phyloP scores from a whole-genome alignment of 2,113 vertebrate species.

The Rhinichthys klamathensis region DNA sequence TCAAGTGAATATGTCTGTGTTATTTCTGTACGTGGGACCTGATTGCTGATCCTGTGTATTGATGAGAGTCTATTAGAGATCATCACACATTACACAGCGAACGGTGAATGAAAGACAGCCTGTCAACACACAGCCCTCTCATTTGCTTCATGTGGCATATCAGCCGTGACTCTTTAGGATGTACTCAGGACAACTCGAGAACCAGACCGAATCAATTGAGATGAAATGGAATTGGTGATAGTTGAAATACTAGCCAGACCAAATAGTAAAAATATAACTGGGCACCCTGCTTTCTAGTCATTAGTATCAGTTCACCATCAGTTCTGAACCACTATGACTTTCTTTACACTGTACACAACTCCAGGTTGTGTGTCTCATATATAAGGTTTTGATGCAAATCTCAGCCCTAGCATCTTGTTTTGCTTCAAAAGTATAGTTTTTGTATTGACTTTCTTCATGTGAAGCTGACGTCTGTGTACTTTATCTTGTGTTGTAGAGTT shows the following conservation, averaged over 20 bases:
- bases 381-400: neutral
- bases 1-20: neutral
- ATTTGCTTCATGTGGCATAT: constrained; percentile 17
- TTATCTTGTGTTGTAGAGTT: constrained; percentile 69
- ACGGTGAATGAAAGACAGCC: neutral
- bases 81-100: neutral
- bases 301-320: neutral
- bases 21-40: neutral
- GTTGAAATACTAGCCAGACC: neutral
- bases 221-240: neutral
- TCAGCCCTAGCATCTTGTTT: neutral
- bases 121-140: neutral
- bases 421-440: neutral
- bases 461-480: constrained; percentile 24
- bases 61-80: neutral
- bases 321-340: neutral
- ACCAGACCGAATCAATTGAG: neutral
- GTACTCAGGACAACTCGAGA: neutral
- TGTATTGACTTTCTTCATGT: neutral
- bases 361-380: too few relatives aligned
- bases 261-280: neutral
- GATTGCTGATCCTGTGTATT: neutral
- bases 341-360: too few relatives aligned
- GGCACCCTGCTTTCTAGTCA: neutral
- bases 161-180: neutral